Conservation (phyloP, 2,797 vertebrate genomes). For the Channa striata region DNA sequence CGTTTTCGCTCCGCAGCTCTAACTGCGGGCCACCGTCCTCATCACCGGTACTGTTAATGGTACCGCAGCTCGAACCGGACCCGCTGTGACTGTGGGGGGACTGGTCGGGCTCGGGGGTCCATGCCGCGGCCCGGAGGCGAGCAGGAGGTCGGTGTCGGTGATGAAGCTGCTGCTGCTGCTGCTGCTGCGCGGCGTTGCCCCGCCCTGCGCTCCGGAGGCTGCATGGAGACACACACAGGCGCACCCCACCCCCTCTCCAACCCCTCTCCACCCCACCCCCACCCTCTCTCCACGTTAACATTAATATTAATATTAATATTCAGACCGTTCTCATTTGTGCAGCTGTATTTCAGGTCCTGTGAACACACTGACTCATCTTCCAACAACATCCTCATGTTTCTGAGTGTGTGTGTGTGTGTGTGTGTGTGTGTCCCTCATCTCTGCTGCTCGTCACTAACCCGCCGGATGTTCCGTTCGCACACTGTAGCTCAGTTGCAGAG, state of each 20-base stretch:
- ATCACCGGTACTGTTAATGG: not conserved
- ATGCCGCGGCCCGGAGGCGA: slow-evolving; percentile 67
- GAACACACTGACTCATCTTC: no score
- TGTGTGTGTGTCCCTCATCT: no score
- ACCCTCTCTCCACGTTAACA: no score
- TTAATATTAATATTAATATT: no score
- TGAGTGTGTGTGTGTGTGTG: no score
- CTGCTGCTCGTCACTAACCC: no score
- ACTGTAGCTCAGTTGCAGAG: no score
- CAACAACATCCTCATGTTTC: no score
- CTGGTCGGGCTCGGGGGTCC: slow-evolving; percentile 51
- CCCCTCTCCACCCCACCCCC: not conserved
- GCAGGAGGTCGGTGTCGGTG: slow-evolving; percentile 71
- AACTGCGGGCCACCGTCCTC: slow-evolving; percentile 12
- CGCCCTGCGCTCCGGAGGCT: slow-evolving; percentile 67
- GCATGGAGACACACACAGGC: slow-evolving; percentile 30
- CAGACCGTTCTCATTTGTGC: no score
- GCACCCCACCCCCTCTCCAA: slow-evolving; percentile 1
- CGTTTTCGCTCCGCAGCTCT: slow-evolving; percentile 25
- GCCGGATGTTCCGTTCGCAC: no score
- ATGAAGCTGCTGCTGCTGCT: slow-evolving; percentile 67
- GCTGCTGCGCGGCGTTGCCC: slow-evolving; percentile 63
- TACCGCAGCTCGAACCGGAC: slow-evolving; percentile 20
- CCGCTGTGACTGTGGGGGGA: not conserved
- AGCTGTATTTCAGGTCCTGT: no score